These are phyloP conservation scores for Chrysomallon squamiferum DNA, from an alignment of 1,140 invertebrate species.

Conservation along the genomic window DNA sequence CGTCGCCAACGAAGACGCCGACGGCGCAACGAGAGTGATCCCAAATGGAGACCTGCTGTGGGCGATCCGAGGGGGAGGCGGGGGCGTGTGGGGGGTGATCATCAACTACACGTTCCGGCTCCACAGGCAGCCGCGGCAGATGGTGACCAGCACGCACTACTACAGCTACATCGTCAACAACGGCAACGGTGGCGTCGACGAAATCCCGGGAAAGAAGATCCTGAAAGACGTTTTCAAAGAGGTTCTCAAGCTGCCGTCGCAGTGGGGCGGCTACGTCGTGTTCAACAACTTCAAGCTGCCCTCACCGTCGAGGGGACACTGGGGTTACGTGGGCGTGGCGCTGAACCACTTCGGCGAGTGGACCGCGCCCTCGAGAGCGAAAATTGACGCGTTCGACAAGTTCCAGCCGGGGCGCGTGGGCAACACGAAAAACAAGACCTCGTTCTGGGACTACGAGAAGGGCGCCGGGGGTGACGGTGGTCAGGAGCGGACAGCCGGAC, in stretches of 20 bases:
- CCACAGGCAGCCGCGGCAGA: conserved; percentile 22
- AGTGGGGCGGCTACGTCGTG: conserved; percentile 22
- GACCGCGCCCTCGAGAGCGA: not conserved
- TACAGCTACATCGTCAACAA: not conserved
- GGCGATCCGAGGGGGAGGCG: conserved; percentile 45
- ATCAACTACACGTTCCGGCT: conserved; percentile 29
- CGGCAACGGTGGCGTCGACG: no score
- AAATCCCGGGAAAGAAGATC: not conserved
- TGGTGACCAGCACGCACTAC: not conserved
- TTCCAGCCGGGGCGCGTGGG: not conserved
- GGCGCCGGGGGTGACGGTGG: not conserved
- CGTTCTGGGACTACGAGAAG: conserved; percentile 23
- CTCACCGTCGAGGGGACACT: not conserved
- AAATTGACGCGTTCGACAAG: conserved; percentile 6
- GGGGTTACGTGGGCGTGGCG: not conserved
- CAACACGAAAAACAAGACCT: conserved; percentile 1
- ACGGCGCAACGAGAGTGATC: conserved; percentile 1
- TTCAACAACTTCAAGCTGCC: not conserved
- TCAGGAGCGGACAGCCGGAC: no score
- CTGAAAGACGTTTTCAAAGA: conserved; percentile 4
- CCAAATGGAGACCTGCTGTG: conserved; percentile 36
- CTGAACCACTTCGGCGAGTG: conserved; percentile 16
- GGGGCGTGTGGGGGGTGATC: conserved; percentile 39
- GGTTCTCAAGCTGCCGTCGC: not conserved
- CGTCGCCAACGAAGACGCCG: not conserved